These are phyloP conservation scores for Drosophila paracracens DNA, from an alignment of 2,888 invertebrate genomes.

Conservation along the genomic window DNA sequence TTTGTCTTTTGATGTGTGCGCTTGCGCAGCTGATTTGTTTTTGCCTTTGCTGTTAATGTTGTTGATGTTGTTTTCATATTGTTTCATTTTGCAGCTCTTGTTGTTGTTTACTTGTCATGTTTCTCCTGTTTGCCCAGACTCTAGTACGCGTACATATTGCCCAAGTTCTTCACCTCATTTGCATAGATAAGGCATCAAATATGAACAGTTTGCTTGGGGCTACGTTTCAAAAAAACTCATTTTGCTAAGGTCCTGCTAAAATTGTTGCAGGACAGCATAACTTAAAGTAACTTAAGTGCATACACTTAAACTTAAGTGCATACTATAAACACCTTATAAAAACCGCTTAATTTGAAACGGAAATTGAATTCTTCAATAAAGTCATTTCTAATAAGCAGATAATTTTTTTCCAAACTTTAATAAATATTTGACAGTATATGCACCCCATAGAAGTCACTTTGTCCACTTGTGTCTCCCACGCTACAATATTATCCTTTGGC, in stretches of 20 bases:
- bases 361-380: not conserved
- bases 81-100: constrained; percentile 74
- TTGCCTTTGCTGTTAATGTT: constrained; percentile 65
- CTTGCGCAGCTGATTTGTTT: constrained; percentile 80
- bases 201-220: not conserved
- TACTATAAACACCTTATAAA: not conserved
- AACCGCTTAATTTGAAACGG: not conserved
- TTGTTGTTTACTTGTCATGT: constrained; percentile 57
- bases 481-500: constrained; percentile 58
- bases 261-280: too few relatives aligned
- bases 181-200: constrained; percentile 50
- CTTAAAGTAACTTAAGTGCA: not conserved
- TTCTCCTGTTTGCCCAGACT: constrained; percentile 56
- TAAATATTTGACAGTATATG: constrained; percentile 1
- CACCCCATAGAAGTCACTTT: not conserved
- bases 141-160: constrained; percentile 30
- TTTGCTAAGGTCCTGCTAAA: constrained; percentile 8
- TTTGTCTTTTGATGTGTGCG: constrained; percentile 76
- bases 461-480: constrained; percentile 59
- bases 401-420: not conserved
- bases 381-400: not conserved
- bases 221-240: not conserved
- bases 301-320: not conserved
- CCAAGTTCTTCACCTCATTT: constrained; percentile 41
- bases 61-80: constrained; percentile 72